Base-by-base conservation (phyloP, 2,797 vertebrate species). In the Anisognathus igniventris region DNA sequence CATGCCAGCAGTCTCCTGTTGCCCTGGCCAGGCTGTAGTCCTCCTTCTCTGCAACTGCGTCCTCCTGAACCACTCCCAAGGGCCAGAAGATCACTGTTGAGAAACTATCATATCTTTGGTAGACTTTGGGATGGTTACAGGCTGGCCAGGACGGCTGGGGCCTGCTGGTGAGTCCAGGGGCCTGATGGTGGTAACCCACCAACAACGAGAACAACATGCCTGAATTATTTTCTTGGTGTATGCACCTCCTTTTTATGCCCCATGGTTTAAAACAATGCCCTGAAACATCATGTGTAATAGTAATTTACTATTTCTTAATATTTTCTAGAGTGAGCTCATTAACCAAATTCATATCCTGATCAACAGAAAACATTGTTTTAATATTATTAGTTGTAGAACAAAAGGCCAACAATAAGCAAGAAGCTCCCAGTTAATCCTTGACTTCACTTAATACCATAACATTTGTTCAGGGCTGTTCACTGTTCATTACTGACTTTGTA, bases 1-100 rank as follows among this genome's bases (percentile, higher is more conserved):
- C 0, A 0, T 40, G 8, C 10, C 33, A 75, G 30, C 22, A 48
- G 24, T 17, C 7, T 85, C 30, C 48, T 15, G 18, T 3, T 39
- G 5, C 16, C 57, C 18, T n/a, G 44, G 6, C 3, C 37, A 78
- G 14, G 13, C 22, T 47, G n/a, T 6, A 77, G 20, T 3, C 27
- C 8, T 81, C n/a, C 8, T 68, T 6, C 10, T 74, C 40, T 35
- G 14, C 28, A 56, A 24, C 4, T 19, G 58, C 0, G 0, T 27
- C 19, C 33, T 66, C 27, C 50, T 51, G 22, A 45, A 30, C 13
- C 20, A 48, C 3, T 4, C 5, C 11, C 0, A 4, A 37, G 7
- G 47, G 9, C 25, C 33, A 75, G 27, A 45, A 2, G 1, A 60
- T 6, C 15, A 3, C 15, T 60, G 31, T 0, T 10, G 10, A 74